These are phyloP conservation scores for Stratiomys singularior DNA, from an alignment of 2,888 invertebrate species.

Conservation along the genomic window DNA sequence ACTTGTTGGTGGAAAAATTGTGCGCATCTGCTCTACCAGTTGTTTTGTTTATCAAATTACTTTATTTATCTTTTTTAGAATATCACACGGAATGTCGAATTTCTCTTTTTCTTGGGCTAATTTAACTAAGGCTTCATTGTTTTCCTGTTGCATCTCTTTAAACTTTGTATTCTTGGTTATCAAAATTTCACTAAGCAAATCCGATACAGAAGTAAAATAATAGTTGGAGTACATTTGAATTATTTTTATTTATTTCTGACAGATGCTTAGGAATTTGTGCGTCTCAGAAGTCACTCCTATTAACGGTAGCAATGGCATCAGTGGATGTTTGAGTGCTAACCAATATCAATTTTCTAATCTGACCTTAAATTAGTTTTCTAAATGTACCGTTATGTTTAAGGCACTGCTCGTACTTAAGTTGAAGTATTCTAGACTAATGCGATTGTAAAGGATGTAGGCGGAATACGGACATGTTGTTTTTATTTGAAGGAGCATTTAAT, in stretches of 20 bases:
- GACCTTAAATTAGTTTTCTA: conserved; percentile 53
- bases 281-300: conserved; percentile 54
- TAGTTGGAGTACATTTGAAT: conserved; percentile 43
- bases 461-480: not conserved
- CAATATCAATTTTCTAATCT: conserved; percentile 53
- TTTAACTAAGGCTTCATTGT: conserved; percentile 16
- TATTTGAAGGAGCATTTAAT: too few species aligned
- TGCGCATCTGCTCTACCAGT: not conserved
- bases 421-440: not conserved
- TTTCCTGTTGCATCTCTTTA: conserved; percentile 37
- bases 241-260: conserved; percentile 57
- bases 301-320: conserved; percentile 56
- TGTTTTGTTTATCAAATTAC: not conserved
- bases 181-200: not conserved
- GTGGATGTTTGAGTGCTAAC: conserved; percentile 54
- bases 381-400: not conserved
- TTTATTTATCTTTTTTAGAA: conserved; percentile 13
- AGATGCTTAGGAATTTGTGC: conserved; percentile 65
- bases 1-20: not conserved
- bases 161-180: not conserved
- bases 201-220: not conserved
- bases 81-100: conserved; percentile 14
- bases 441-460: conserved; percentile 24
- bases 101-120: conserved; percentile 29
- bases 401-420: not conserved